phyloP scores from a whole-genome alignment of 2,797 vertebrate genomes.

The Ctenopoma kingsleyae region DNA sequence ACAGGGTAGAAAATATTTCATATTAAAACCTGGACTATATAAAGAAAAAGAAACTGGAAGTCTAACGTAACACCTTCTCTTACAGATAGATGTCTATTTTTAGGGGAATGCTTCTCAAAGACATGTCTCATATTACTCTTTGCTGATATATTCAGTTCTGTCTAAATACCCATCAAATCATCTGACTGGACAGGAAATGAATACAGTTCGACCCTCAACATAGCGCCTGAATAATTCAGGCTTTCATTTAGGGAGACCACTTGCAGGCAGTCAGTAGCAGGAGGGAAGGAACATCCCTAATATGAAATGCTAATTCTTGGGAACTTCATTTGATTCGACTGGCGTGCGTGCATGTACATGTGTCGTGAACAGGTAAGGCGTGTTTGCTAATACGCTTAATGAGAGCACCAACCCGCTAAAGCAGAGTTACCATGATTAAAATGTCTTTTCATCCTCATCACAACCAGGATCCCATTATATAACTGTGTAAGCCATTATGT shows the following conservation, averaged over 20 bases:
- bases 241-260: constrained; percentile 66
- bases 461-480: constrained; percentile 11
- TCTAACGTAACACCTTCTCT: not conserved
- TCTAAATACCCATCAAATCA: constrained; percentile 62
- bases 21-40: not conserved
- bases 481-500: constrained; percentile 30
- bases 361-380: not conserved
- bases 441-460: constrained; percentile 27
- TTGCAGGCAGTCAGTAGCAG: constrained; percentile 57
- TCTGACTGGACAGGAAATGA: constrained; percentile 77
- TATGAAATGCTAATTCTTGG: constrained; percentile 47
- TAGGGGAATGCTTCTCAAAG: constrained; percentile 33
- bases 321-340: constrained; percentile 26
- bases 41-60: not conserved
- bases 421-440: constrained; percentile 12
- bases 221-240: constrained; percentile 71
- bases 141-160: constrained; percentile 35
- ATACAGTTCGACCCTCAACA: constrained; percentile 50
- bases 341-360: not conserved
- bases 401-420: not conserved
- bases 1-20: too few species aligned
- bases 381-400: constrained; percentile 12
- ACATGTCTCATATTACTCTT: constrained; percentile 46
- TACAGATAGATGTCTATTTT: constrained; percentile 38
- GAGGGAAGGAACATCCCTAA: constrained; percentile 40